Base-by-base conservation (phyloP, 2,888 invertebrate species). In the Zhuqinia jingwanae region DNA sequence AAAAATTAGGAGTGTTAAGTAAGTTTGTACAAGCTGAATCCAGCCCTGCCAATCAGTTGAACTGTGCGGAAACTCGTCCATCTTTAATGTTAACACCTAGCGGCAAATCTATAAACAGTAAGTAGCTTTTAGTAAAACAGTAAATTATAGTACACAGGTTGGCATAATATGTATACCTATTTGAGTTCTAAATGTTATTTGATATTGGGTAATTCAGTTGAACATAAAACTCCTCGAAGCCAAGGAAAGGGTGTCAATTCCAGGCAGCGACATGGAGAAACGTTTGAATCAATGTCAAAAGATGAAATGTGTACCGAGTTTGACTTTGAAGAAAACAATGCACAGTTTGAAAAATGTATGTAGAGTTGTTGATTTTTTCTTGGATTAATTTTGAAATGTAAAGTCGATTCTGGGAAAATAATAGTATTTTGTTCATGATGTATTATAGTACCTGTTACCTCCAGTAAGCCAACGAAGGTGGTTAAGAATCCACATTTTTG, bases 281-380 rank as follows among this genome's bases (percentile, higher is more conserved):
- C 90, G 0, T 90, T 90, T 86, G 90, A 89, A 76, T 88, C 89
- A 82, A 90, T 90, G 53, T 85, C 56, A 11, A 89, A 85, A 11
- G 89, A 89, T 65, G 90, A 90, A 73, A 88, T 88, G 87, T 45
- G 88, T 0, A 60, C 82, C 1, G 90, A 90, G 13, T 90, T 90
- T 58, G 88, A 90, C 56, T 90, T 90, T 85, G 90, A 90, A 84
- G 87, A 63, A 30, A 90, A 88, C 75, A 86, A 89, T 60, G 89
- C 90, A n/a, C 89, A 89, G 42, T 90, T 90, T 82, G 89, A 88
- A 77, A 90, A 90, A 76, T 73, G 90, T 90, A 87, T 73, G 65
- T 11, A 70, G 20, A n/a, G n/a, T n/a, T n/a, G n/a, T n/a, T n/a
- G n/a, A n/a, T n/a, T n/a, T 42, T 70, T 76, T 47, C 10, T 0